Conservation (phyloP, 2,888 invertebrate genomes). For the Empis stercorea region DNA sequence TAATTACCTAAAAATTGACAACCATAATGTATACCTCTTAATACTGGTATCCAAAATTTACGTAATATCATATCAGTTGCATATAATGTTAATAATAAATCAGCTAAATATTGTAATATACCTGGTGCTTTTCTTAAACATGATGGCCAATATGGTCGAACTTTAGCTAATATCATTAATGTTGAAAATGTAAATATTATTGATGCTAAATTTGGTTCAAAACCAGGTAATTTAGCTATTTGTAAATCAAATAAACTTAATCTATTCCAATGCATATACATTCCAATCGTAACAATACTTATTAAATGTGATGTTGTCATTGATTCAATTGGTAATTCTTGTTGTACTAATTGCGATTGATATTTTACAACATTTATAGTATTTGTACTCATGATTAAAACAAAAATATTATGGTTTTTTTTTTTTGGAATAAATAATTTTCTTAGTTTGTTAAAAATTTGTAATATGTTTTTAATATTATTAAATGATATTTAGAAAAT, state of each 20-base stretch:
- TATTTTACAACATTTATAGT: too few species aligned
- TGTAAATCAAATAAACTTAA: conserved; percentile 19
- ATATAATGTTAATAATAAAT: conserved; percentile 17
- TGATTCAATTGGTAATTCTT: too few species aligned
- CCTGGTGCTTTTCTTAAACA: conserved; percentile 13
- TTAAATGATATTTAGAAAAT: too few species aligned
- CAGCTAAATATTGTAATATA: conserved; percentile 16
- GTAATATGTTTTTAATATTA: too few species aligned
- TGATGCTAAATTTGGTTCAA: conserved; percentile 21
- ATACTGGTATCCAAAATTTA: conserved; percentile 20
- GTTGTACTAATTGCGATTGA: too few species aligned
- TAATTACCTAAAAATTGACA: not conserved
- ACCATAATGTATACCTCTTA: conserved; percentile 7
- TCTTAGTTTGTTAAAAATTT: too few species aligned
- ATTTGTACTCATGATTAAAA: too few species aligned
- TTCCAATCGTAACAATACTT: conserved; percentile 9
- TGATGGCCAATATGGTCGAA: conserved; percentile 17
- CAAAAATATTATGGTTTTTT: too few species aligned
- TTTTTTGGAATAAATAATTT: too few species aligned
- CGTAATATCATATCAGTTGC: conserved; percentile 18
- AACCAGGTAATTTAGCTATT: conserved; percentile 14
- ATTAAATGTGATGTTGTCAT: not conserved
- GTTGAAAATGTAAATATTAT: conserved; percentile 19
- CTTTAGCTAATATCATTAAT: conserved; percentile 16
- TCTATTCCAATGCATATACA: conserved; percentile 17